Percentiles rank a stretch among this genome's conserved stretches.
phyloP scores from a whole-genome alignment of 2,797 vertebrate species.

The Diplodus sargus region DNA sequence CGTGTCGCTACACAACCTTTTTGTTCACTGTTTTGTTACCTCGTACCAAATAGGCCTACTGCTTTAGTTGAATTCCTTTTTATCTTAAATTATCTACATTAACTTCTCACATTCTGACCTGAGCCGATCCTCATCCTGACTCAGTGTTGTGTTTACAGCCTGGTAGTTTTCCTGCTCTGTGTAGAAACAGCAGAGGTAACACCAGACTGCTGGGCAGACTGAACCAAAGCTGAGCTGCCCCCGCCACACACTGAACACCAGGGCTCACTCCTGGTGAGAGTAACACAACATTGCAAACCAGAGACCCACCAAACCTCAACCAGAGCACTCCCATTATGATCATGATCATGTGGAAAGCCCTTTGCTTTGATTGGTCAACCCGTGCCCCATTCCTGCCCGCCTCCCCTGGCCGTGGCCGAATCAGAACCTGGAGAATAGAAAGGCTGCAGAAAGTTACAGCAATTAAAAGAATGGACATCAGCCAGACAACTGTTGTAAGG shows the following conservation, averaged over 20 bases:
- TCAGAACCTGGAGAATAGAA: not conserved
- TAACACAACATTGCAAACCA: fast-evolving
- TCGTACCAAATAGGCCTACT: too few relatives aligned
- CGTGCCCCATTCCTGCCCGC: not conserved
- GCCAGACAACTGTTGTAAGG: too few relatives aligned
- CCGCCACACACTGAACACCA: fast-evolving
- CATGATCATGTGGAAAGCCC: not conserved
- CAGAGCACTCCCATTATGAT: not conserved
- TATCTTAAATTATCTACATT: not conserved
- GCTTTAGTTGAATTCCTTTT: too few relatives aligned
- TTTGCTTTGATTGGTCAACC: conserved; percentile 11
- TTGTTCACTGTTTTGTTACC: too few relatives aligned
- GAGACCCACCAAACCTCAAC: not conserved
- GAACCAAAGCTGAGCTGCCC: not conserved
- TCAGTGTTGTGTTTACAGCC: not conserved
- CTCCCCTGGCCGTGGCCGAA: not conserved
- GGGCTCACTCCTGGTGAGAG: fast-evolving
- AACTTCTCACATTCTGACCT: not conserved
- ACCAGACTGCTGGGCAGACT: conserved; percentile 12
- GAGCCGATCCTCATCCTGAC: not conserved
- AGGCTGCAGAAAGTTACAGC: conserved; percentile 9
- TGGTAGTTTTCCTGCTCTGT: not conserved
- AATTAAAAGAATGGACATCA: not conserved
- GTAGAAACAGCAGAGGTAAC: conserved; percentile 15
- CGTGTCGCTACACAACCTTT: too few relatives aligned